Conservation (phyloP, 2,113 vertebrate genomes). For the Struthio camelus region DNA sequence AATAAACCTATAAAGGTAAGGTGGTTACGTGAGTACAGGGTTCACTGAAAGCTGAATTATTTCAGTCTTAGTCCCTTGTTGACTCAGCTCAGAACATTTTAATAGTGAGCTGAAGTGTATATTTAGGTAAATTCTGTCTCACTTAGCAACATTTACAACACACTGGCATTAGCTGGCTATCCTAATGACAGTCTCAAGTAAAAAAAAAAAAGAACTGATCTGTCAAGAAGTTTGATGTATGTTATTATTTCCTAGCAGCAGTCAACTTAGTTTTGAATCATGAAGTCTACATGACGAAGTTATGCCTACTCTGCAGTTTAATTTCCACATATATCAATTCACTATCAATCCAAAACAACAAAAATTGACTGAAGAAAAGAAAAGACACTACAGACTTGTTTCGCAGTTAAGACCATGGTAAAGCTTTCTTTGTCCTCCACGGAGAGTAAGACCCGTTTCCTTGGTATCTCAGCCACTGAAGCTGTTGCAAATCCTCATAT, state of each 20-base stretch:
- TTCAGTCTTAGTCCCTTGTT: background rate
- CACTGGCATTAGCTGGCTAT: background rate
- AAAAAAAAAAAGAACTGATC: background rate
- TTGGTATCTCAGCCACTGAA: background rate
- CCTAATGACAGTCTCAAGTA: background rate
- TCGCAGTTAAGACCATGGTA: background rate
- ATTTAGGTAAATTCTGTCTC: background rate
- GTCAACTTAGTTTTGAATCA: background rate
- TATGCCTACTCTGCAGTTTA: background rate
- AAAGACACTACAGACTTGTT: background rate
- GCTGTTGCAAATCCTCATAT: background rate
- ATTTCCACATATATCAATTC: background rate
- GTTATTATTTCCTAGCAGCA: background rate
- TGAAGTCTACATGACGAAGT: rapidly evolving
- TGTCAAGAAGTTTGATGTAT: background rate
- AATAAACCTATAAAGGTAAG: background rate
- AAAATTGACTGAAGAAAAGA: background rate
- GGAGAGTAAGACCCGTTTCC: background rate
- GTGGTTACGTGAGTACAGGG: background rate
- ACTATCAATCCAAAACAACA: background rate
- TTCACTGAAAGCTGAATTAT: background rate
- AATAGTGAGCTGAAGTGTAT: background rate
- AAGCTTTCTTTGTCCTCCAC: background rate
- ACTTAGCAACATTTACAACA: background rate
- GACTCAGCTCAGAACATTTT: background rate